phyloP scores from a whole-genome alignment of 2,797 vertebrate genomes.

The Borostomias antarcticus region DNA sequence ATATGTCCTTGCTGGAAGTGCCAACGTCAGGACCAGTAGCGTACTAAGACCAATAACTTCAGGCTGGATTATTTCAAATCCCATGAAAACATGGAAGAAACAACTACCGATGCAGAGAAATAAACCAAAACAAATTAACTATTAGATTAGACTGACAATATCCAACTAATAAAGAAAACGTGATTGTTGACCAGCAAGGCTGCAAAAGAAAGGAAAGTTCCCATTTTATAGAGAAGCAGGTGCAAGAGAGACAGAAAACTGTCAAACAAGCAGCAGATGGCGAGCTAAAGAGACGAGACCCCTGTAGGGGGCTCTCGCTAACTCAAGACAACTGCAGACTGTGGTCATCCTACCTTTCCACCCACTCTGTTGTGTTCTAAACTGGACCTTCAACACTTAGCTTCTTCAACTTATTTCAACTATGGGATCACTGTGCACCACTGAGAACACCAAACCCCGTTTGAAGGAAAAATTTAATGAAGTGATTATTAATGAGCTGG shows the following conservation, averaged over 20 bases:
- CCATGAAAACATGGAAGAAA: background rate
- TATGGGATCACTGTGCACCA: constrained; percentile 20
- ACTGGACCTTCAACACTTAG: constrained; percentile 26
- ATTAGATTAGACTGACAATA: background rate
- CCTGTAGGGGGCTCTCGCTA: background rate
- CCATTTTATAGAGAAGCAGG: background rate
- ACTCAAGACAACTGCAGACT: constrained; percentile 3
- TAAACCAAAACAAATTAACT: no score
- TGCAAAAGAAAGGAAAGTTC: background rate
- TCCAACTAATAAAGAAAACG: background rate
- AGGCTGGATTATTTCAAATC: background rate
- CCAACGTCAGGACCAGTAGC: no score
- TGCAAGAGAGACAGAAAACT: background rate
- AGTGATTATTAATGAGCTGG: constrained; percentile 23
- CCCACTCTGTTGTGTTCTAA: constrained; percentile 26
- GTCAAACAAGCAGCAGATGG: background rate
- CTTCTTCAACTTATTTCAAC: constrained; percentile 32
- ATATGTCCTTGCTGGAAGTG: no score
- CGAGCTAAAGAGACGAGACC: background rate
- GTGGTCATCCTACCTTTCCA: constrained; percentile 30
- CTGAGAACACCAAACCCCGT: constrained; percentile 27
- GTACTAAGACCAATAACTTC: background rate
- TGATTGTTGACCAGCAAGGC: background rate
- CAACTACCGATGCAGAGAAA: no score
- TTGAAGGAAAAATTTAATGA: constrained; percentile 25